A percentile compares a stretch with the other conserved stretches of the same genome.
Conservation (phyloP, 2,113 vertebrate species). For the Platycercus adscitus region DNA sequence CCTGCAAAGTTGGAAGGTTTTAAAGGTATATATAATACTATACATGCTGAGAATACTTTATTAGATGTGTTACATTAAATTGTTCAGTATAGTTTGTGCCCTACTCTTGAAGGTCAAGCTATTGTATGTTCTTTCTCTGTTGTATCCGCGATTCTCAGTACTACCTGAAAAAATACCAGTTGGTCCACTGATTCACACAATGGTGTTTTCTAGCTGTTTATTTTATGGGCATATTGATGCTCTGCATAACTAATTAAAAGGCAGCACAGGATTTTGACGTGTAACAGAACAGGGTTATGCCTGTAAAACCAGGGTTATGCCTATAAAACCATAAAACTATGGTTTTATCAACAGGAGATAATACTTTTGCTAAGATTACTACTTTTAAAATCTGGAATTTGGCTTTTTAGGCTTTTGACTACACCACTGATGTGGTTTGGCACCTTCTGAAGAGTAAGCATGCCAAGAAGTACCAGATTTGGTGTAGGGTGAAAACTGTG, state of each 20-base stretch:
- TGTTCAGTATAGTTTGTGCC: background rate
- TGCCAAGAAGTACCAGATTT: background rate
- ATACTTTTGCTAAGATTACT: background rate
- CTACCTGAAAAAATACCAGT: rapidly evolving
- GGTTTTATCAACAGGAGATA: background rate
- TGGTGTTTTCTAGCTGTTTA: background rate
- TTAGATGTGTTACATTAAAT: background rate
- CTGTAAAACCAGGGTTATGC: background rate
- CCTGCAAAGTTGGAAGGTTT: background rate
- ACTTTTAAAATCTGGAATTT: background rate
- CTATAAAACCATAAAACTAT: background rate
- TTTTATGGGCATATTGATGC: background rate
- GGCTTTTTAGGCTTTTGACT: background rate
- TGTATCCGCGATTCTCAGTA: background rate
- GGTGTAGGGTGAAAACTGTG: background rate
- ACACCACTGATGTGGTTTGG: background rate
- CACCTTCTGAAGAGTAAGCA: background rate
- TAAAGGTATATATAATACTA: background rate
- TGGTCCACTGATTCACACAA: background rate
- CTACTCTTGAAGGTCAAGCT: background rate
- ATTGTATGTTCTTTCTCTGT: background rate
- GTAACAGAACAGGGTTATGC: background rate
- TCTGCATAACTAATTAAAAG: background rate
- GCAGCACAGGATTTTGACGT: background rate
- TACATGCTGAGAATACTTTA: background rate